Conservation (phyloP, 2,888 invertebrate genomes). For the Sarcophaga variegata region DNA sequence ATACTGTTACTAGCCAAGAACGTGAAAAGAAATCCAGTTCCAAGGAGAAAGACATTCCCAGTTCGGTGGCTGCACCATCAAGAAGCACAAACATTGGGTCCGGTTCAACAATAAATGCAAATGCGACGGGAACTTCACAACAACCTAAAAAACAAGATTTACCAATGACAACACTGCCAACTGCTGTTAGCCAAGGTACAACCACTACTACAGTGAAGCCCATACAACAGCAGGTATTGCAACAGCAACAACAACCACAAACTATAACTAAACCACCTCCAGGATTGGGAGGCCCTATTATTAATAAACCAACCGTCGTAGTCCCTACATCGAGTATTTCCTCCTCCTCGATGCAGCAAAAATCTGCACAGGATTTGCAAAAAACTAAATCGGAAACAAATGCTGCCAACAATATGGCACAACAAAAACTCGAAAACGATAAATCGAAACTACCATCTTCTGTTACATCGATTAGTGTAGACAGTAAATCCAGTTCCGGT, state of each 20-base stretch:
- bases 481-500: conserved; percentile 58
- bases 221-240: conserved; percentile 74
- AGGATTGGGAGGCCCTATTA: conserved; percentile 74
- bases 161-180: conserved; percentile 71
- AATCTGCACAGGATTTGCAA: conserved; percentile 81
- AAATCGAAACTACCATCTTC: conserved; percentile 64
- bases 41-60: conserved; percentile 76
- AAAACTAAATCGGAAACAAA: conserved; percentile 71
- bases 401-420: conserved; percentile 58
- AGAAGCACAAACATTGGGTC: conserved; percentile 39
- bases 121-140: conserved; percentile 21
- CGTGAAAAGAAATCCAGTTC: conserved; percentile 74
- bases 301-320: conserved; percentile 79
- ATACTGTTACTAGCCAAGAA: conserved; percentile 52
- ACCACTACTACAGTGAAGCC: conserved; percentile 60
- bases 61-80: conserved; percentile 22
- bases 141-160: conserved; percentile 74
- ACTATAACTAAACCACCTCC: conserved; percentile 74
- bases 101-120: conserved; percentile 68
- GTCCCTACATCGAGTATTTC: conserved; percentile 69
- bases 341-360: conserved; percentile 72
- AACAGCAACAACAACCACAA: conserved; percentile 77
- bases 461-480: conserved; percentile 38
- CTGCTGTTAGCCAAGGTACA: conserved; percentile 65
- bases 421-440: conserved; percentile 60